Conservation (phyloP, 30 jellyfish, hydroid and myxozoan genomes). For the Hydractinia symbiolongicarpus region DNA sequence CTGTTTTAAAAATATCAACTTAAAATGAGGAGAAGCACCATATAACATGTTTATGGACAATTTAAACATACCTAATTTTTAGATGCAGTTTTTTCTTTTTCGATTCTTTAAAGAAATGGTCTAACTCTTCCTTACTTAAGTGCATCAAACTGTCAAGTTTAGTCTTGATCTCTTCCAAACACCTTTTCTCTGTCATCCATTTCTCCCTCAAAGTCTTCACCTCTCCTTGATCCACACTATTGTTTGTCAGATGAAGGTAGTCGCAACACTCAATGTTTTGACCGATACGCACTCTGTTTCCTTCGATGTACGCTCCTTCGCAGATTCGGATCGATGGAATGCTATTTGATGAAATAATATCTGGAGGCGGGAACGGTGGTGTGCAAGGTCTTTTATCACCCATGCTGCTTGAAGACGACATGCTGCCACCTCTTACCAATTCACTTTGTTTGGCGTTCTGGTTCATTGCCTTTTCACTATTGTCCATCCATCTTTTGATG, state of each 20-base stretch:
- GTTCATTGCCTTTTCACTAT: too few relatives aligned
- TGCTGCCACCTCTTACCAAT: too few relatives aligned
- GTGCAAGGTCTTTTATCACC: conserved; percentile 14
- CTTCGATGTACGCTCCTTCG: conserved; percentile 16
- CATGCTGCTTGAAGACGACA: too few relatives aligned
- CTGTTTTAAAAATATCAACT: too few relatives aligned
- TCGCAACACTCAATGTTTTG: background rate
- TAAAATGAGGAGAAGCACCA: too few relatives aligned
- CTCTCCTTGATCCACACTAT: background rate
- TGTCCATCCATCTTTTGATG: too few relatives aligned
- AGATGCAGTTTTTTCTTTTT: conserved; percentile 6
- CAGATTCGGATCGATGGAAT: background rate
- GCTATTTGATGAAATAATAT: conserved; percentile 14
- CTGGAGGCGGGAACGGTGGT: conserved; percentile 40
- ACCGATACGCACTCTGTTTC: background rate
- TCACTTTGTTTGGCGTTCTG: too few relatives aligned
- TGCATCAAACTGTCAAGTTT: background rate
- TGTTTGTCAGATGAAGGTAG: background rate
- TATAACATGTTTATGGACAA: background rate
- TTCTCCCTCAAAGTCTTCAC: background rate
- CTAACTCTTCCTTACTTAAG: background rate
- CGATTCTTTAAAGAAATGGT: background rate
- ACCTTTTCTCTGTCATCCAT: background rate
- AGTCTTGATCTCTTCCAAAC: background rate
- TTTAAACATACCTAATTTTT: background rate